phyloP scores from a whole-genome alignment of 2,113 vertebrate species.

The Mola mola region DNA sequence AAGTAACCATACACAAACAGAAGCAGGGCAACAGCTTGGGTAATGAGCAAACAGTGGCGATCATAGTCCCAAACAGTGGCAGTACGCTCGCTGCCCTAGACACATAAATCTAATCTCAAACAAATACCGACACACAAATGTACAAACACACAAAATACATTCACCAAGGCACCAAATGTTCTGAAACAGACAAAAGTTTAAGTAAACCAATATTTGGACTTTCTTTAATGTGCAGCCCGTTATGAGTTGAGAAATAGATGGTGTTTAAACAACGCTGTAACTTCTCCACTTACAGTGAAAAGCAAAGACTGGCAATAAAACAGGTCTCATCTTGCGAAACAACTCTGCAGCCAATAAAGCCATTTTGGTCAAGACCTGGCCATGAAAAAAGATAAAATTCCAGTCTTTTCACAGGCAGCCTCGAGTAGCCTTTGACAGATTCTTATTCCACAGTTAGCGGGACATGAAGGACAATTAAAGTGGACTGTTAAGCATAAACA shows the following conservation, averaged over 20 bases:
- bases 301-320: constrained; percentile 43
- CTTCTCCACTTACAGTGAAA: constrained; percentile 8
- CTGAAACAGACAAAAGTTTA: not conserved
- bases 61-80: constrained; percentile 57
- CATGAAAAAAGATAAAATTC: constrained; percentile 48
- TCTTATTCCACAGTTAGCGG: constrained; percentile 42
- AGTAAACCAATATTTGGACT: not conserved
- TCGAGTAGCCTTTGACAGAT: constrained; percentile 22
- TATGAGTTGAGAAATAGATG: not conserved
- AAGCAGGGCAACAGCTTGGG: constrained; percentile 43
- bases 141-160: constrained; percentile 16
- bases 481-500: constrained; percentile 53
- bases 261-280: not conserved
- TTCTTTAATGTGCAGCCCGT: constrained; percentile 1
- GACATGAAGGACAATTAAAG: constrained; percentile 60
- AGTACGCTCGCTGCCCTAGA: constrained; percentile 33
- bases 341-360: constrained; percentile 46
- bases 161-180: not conserved
- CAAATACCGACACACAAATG: constrained; percentile 29
- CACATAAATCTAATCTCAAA: no score
- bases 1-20: constrained; percentile 61
- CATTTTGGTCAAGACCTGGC: constrained; percentile 46
- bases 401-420: constrained; percentile 19
- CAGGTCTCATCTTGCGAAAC: constrained; percentile 33
- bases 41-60: constrained; percentile 66